These are phyloP conservation scores for Dasyornis broadbenti DNA, from an alignment of 2,113 vertebrate genomes.

Conservation along the genomic window DNA sequence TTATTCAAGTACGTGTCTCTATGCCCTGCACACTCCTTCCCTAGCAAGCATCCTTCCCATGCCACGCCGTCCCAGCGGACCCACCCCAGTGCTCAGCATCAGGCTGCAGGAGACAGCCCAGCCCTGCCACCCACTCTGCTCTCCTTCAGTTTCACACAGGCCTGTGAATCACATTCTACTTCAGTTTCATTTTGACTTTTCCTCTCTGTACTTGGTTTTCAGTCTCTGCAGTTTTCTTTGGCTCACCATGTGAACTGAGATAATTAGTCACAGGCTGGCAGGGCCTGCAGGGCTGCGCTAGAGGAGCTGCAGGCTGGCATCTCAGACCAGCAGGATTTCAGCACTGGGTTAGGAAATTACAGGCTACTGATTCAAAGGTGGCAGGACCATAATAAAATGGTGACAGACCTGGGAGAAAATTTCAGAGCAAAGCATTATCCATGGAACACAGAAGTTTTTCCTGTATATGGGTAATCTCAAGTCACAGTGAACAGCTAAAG, in stretches of 20 bases:
- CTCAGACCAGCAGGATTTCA: not conserved
- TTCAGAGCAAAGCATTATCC: not conserved
- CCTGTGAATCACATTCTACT: not conserved
- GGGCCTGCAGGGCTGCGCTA: not conserved
- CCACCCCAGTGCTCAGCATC: not conserved
- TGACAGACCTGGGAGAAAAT: not conserved
- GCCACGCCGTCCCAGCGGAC: accelerated
- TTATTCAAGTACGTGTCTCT: not conserved
- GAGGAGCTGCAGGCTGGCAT: not conserved
- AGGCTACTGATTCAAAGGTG: not conserved
- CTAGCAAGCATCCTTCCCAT: not conserved
- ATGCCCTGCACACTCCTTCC: not conserved
- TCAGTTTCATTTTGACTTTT: not conserved
- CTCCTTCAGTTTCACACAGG: not conserved
- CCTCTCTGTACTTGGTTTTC: not conserved
- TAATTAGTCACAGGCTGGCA: not conserved
- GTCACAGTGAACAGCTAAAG: not conserved
- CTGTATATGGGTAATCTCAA: not conserved
- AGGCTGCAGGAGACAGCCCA: not conserved
- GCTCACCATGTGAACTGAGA: not conserved
- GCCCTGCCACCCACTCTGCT: not conserved
- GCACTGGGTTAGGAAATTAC: not conserved
- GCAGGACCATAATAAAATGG: not conserved
- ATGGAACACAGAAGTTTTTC: not conserved
- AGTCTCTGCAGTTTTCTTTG: not conserved